Evolutionary conservation across 1,140 invertebrate species (phyloP).

Genomic region (Drosophila grimshawi): DNA sequence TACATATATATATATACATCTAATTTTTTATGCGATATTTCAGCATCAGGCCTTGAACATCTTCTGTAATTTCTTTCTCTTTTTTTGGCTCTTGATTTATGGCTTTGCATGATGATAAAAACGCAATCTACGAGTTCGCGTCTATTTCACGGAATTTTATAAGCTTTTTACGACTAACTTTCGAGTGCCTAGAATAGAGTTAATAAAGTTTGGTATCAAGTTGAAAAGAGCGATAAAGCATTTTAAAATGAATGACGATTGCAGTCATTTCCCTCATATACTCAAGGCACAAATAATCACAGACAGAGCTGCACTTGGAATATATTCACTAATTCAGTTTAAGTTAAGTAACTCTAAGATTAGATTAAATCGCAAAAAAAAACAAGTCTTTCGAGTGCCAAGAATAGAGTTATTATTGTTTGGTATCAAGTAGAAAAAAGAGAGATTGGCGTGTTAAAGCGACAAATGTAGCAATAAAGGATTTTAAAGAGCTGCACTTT

Average conservation of each 20-base stretch:
- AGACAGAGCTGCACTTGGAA: too few species aligned
- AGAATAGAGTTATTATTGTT: too few species aligned
- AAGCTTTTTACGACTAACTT: background rate
- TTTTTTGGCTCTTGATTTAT: background rate
- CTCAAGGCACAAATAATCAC: too few species aligned
- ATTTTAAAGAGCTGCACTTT: background rate
- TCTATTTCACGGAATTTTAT: background rate
- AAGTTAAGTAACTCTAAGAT: too few species aligned
- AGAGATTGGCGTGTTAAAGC: too few species aligned
- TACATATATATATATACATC: background rate
- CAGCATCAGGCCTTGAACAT: background rate
- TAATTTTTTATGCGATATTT: background rate
- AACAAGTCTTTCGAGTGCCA: background rate
- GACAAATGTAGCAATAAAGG: background rate
- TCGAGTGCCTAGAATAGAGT: background rate
- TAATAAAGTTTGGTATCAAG: background rate
- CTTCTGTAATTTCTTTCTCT: too few species aligned
- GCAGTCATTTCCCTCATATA: background rate
- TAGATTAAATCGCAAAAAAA: too few species aligned
- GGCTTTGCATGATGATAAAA: conserved; percentile 1
- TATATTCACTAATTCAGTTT: too few species aligned
- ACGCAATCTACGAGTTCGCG: background rate
- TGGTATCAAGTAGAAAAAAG: background rate
- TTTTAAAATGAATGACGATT: background rate
- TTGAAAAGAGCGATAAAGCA: background rate